Conservation (phyloP, 2,113 vertebrate genomes). For the Micronycteris hirsuta region DNA sequence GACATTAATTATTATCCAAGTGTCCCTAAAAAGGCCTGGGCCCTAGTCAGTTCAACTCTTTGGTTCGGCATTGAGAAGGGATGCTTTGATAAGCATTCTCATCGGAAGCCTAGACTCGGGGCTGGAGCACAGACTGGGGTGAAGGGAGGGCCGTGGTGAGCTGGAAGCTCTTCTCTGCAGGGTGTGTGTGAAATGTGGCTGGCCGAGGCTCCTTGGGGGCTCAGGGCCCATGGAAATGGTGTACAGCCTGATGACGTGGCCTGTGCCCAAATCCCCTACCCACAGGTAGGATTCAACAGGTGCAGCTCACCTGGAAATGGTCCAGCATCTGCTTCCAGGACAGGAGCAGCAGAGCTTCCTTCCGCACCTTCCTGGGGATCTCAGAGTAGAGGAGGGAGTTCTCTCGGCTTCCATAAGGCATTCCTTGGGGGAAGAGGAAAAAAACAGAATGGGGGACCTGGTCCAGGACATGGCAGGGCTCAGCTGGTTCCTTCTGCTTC, state of each 20-base stretch:
- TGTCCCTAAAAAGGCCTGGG: background rate
- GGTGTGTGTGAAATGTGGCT: rapidly evolving
- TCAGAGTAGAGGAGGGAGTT: constrained; percentile 98
- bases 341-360: constrained; percentile 93
- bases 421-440: constrained; percentile 80
- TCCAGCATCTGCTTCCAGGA: constrained; percentile 99
- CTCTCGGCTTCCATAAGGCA: constrained; percentile 97
- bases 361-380: constrained; percentile 96
- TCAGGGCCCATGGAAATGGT: background rate
- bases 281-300: no score
- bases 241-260: background rate
- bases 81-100: background rate
- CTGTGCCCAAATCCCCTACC: background rate
- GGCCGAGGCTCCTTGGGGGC: background rate
- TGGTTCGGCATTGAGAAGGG: background rate
- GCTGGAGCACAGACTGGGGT: background rate
- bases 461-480: background rate
- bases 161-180: background rate
- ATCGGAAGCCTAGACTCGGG: background rate
- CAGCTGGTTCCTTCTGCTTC: background rate
- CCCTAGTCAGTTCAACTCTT: background rate
- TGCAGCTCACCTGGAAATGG: constrained; percentile 91
- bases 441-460: background rate
- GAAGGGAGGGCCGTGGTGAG: rapidly evolving
- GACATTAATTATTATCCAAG: background rate